Conservation (phyloP, 2,113 vertebrate species). For the Periophthalmus modestus region DNA sequence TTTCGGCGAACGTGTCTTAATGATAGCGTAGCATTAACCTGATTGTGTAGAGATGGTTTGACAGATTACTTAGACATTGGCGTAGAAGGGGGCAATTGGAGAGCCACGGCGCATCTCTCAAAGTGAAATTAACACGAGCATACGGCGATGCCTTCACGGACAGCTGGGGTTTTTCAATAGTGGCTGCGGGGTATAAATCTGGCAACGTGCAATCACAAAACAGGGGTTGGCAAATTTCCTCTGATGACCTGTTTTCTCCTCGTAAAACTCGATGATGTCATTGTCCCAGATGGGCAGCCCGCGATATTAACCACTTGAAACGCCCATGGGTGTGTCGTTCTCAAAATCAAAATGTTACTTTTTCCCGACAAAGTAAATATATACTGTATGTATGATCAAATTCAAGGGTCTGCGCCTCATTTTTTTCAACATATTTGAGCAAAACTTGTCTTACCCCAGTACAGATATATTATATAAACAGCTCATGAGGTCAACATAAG, state of each 20-base stretch:
- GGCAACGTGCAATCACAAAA: not conserved
- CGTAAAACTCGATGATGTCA: not conserved
- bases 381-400: no score
- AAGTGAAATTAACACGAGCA: conserved; percentile 30
- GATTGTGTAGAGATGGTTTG: conserved; percentile 42
- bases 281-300: not conserved
- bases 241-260: conserved; percentile 18
- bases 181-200: conserved; percentile 6
- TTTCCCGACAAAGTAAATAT: not conserved
- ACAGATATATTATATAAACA: no score
- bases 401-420: no score
- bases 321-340: not conserved
- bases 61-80: conserved; percentile 58
- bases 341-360: not conserved
- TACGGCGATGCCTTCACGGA: not conserved
- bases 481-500: no score
- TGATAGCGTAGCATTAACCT: conserved; percentile 60
- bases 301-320: not conserved
- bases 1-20: conserved; percentile 55
- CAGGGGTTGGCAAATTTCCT: conserved; percentile 28
- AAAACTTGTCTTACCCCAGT: no score
- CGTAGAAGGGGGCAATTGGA: conserved; percentile 17
- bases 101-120: conserved; percentile 12
- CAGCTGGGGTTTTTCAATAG: not conserved
- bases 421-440: no score